Evolutionary conservation across 1,140 invertebrate species (phyloP), one percentile per base, ranked within the genome.

Genomic region (Aphis gossypii): DNA sequence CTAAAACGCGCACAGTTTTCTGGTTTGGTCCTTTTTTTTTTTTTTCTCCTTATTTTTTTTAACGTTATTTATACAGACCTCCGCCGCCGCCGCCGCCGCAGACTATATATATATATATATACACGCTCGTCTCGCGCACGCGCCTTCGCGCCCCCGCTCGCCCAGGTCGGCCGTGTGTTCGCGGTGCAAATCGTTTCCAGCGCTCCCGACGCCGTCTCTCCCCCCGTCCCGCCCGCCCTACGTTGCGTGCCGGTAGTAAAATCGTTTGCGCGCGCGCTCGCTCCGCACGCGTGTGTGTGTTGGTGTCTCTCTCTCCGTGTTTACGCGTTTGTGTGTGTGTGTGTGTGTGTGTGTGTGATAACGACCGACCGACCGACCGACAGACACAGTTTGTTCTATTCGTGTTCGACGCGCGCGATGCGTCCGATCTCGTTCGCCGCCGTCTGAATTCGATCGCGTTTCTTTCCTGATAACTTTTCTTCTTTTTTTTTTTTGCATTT

Each of bases 331-430:
- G 68, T 76, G 68, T 38, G 30, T 18, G 68, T 38, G 30, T 38
- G 30, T 18, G 82, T 41, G 46, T 30, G 35, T 41, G 82, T 87
- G 46, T 30, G 44, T 87, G 86, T 87, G 86, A 87, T 87, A 87
- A 87, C 86, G 86, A 48, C 86, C 86, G 86, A 86, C 82, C 35
- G 82, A n/a, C 83, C 44, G 84, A 86, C 41, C 23, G 84, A 48
- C 30, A 87, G 86, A 87, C 86, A 48, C 30, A 87, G 46, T 87
- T 87, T 87, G 86, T 87, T 87, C 86, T 87, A 87, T 87, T 48
- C 86, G 86, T 87, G 38, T 87, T 48, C 44, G 86, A 87, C 86
- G 86, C 44, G 44, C 86, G 84, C 84, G 41, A 86, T 86, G 84
- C 84, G 84, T 86, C 84, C 41, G 44, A 87, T 87, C 86, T 87